Evolutionary conservation across 2,797 vertebrate species (phyloP), one percentile per base, ranked within the genome.

Genomic region (Sciaenops ocellatus): DNA sequence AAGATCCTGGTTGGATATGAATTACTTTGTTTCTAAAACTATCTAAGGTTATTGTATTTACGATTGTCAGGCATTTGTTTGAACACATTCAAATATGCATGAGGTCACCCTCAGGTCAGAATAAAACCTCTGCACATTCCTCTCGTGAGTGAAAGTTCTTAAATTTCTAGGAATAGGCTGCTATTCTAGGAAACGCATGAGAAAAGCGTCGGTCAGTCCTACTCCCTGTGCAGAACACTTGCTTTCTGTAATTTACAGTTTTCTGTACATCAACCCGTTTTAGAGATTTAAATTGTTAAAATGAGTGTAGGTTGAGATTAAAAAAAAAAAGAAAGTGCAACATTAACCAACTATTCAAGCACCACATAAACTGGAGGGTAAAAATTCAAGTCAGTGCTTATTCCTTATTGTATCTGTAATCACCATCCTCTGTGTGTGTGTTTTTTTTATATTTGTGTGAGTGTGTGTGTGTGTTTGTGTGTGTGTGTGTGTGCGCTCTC

Each of bases 391-490:
- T 34, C 44, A 67, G 26, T 46, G n/a, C 16, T 60, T 3, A 52
- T 65, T 44, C 22, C 20, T 44, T 5, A 48, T 50, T 54, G 76
- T 48, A 22, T 47, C 3, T 44, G 44, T 71, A 42, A 64, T 65
- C 34, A 6, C 18, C 34, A 17, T 34, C 34, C 24, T 41, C 24
- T 22, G 38, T 62, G 38, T 34, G 12, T 54, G 1, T 59, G 28
- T 48, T n/a, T n/a, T 38, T 38, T 38, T 38, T 38, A 38, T 8
- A 38, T 9, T 38, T 38, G 8, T 38, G 34, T 34, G 7, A 34
- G 30, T n/a, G 38, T 62, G 38, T 42, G 11, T 54, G 1, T 57
- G 28, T 50, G 26, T 52, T 30, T 76, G 15, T 73, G 46, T 61
- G 6, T 54, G n/a, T 70, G 46, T 7, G 30, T 54, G 41, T 51